These are phyloP conservation scores for Embidobia sp. DNA, from an alignment of 2,888 invertebrate genomes.

Conservation along the genomic window DNA sequence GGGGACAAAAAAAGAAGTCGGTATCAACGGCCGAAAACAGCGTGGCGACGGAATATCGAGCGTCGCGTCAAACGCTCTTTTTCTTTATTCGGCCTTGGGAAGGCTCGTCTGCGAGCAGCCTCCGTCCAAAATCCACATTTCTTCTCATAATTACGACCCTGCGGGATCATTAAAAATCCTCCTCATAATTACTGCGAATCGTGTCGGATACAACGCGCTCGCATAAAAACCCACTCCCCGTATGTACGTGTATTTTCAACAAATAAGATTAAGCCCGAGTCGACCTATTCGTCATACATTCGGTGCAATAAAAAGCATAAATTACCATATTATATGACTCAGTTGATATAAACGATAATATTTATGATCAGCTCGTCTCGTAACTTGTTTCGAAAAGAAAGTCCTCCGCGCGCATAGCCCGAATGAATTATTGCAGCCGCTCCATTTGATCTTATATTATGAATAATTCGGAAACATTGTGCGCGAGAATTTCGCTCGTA, in stretches of 20 bases:
- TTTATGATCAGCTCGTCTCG: constrained; percentile 64
- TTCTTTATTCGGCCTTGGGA: constrained; percentile 23
- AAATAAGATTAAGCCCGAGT: constrained; percentile 56
- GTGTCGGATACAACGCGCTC: constrained; percentile 42
- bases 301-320: constrained; percentile 64
- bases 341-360: constrained; percentile 64
- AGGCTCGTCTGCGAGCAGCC: constrained; percentile 31
- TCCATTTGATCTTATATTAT: constrained; percentile 65
- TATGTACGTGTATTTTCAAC: constrained; percentile 48
- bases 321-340: constrained; percentile 64
- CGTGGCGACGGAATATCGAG: constrained; percentile 23
- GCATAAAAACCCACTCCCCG: constrained; percentile 31
- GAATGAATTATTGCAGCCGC: constrained; percentile 63
- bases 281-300: constrained; percentile 64
- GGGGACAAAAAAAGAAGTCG: background rate
- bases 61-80: constrained; percentile 28
- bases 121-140: constrained; percentile 54
- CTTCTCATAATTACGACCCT: constrained; percentile 50
- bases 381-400: constrained; percentile 65
- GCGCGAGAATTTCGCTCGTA: constrained; percentile 56
- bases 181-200: constrained; percentile 53
- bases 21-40: background rate
- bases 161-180: constrained; percentile 54
- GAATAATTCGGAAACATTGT: constrained; percentile 65
- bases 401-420: constrained; percentile 56